phyloP scores from a whole-genome alignment of 2,113 vertebrate genomes.

The Megaceryle torquata region DNA sequence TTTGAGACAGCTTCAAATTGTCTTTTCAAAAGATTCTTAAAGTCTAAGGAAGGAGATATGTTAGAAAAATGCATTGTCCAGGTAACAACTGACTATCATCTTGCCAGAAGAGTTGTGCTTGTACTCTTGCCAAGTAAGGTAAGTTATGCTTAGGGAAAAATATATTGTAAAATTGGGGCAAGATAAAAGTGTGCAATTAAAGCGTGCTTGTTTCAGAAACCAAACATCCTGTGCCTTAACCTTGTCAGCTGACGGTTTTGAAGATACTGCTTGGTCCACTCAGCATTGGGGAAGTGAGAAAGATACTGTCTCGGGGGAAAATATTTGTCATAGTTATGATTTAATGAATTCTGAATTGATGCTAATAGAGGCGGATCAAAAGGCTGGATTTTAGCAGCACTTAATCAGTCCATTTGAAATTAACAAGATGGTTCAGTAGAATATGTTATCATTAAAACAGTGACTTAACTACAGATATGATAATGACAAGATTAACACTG shows the following conservation, averaged over 20 bases:
- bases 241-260: not conserved
- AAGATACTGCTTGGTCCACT: not conserved
- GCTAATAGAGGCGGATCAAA: too few species aligned
- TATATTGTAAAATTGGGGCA: not conserved
- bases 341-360: too few species aligned
- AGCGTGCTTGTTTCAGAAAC: not conserved
- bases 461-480: not conserved
- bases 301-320: not conserved
- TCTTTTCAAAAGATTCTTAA: not conserved
- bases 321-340: too few species aligned
- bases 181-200: not conserved
- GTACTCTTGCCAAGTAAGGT: not conserved
- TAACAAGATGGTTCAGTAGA: too few species aligned
- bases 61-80: not conserved
- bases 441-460: too few species aligned
- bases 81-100: not conserved
- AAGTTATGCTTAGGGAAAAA: not conserved
- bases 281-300: not conserved
- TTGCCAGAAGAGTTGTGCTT: not conserved
- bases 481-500: not conserved
- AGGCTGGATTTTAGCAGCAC: too few species aligned
- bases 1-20: not conserved
- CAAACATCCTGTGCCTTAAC: not conserved
- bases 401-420: too few species aligned
- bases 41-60: not conserved